Evolutionary conservation across 2,888 invertebrate species (phyloP), one percentile per base, ranked within the genome.

Genomic region (Tipula lateralis): DNA sequence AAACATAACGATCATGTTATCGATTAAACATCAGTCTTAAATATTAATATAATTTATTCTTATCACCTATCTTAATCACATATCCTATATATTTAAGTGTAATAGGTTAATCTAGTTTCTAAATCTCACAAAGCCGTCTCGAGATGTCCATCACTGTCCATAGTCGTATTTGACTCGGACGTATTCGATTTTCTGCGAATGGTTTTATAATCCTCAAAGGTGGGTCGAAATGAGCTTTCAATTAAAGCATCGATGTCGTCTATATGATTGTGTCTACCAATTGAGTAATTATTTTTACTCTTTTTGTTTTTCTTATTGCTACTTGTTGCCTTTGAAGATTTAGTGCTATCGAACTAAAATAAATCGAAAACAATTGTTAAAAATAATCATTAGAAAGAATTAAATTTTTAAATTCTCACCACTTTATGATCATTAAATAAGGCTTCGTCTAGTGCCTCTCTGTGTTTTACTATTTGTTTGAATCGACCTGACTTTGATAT

Each of bases 401-500:
- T 7, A 7, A 32, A 32, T n/a, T 16, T n/a, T 44, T 44, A n/a
- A 44, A 44, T 4, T 36, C 32, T 82, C n/a, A 82, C 82, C 30
- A 30, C 30, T 82, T 30, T 82, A 30, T 82, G 29, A 82, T 82
- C 82, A 30, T 82, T 87, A 87, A 92, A 93, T 36, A 92, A 88
- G 85, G 92, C 92, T 85, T 91, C 88, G 85, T 91, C 90, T 81
- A 93, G 88, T 0, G 91, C 91, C 86, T 92, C 91, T 29, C 93
- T 89, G 86, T 91, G 91, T 88, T 91, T 92, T 85, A 91, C 91
- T 12, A 91, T 91, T 86, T 92, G 92, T 87, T 91, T 91, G 90
- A 93, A 91, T 86, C 92, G 90, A 2, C 93, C 93, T 36, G 93
- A 93, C 85, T 93, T 89, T 0, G 93, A 93, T 86, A 93, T 92